A percentile compares a stretch with the other conserved stretches of the same genome.
Conservation (phyloP, 2,113 vertebrate species). For the Caretta caretta region DNA sequence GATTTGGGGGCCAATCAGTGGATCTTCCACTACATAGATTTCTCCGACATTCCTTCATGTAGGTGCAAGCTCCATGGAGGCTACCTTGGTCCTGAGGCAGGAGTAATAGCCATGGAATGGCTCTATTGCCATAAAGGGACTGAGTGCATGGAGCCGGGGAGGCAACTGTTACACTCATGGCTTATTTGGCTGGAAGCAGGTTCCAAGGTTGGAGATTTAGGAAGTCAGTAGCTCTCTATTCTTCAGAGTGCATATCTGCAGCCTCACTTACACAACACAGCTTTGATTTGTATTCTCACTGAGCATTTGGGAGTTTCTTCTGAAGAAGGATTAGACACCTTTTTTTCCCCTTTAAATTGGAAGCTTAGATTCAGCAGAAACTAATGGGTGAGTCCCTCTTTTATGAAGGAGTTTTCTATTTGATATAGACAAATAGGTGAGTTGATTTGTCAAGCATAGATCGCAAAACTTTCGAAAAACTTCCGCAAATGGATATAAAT, state of each 20-base stretch:
- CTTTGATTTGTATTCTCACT: not conserved
- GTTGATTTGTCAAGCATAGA: constrained; percentile 30
- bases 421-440: not conserved
- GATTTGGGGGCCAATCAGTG: not conserved
- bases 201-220: not conserved
- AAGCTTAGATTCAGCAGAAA: constrained; percentile 24
- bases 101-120: not conserved
- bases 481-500: not conserved
- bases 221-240: not conserved
- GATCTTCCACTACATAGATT: not conserved
- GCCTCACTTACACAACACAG: not conserved
- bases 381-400: not conserved
- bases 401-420: constrained; percentile 16
- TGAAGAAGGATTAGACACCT: not conserved
- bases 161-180: not conserved
- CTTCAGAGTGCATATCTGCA: not conserved
- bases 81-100: not conserved
- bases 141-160: not conserved
- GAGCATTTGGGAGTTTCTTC: not conserved
- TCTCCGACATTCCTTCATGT: not conserved
- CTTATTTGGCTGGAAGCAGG: not conserved
- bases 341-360: not conserved
- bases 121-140: not conserved
- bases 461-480: not conserved
- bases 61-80: not conserved